Evolutionary conservation across 2,888 invertebrate genomes (phyloP).

Genomic region (Craniophora ligustri): DNA sequence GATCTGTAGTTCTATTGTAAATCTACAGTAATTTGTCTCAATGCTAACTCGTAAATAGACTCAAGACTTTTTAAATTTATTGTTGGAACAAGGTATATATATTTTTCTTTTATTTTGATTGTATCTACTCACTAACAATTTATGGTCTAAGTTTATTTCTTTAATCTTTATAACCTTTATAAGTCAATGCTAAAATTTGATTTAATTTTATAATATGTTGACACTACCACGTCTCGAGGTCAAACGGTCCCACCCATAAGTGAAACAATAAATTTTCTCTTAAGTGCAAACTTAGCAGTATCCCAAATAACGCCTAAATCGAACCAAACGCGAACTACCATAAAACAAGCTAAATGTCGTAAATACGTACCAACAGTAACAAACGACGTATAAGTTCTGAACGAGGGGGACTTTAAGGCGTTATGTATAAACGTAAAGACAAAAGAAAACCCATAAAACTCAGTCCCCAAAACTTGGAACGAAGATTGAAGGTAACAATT

Average conservation of each 20-base stretch:
- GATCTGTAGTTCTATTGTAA: too few species aligned
- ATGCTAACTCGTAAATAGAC: too few species aligned
- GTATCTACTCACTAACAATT: too few species aligned
- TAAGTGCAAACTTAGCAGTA: not conserved
- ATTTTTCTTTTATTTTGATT: too few species aligned
- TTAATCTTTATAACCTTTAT: too few species aligned
- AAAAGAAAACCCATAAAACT: slow-evolving; percentile 55
- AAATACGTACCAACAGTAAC: slow-evolving; percentile 52
- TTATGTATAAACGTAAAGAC: slow-evolving; percentile 45
- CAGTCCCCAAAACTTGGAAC: slow-evolving; percentile 32
- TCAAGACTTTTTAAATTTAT: too few species aligned
- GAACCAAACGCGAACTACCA: slow-evolving; percentile 36
- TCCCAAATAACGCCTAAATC: slow-evolving; percentile 14
- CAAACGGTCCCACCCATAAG: not conserved
- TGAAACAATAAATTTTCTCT: not conserved
- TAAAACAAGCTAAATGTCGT: slow-evolving; percentile 39
- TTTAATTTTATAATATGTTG: too few species aligned
- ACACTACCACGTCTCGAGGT: not conserved
- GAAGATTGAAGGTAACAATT: slow-evolving; percentile 55
- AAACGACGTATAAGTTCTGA: slow-evolving; percentile 43
- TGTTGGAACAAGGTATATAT: too few species aligned
- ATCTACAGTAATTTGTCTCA: too few species aligned
- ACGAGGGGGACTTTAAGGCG: slow-evolving; percentile 34
- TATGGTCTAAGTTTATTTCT: too few species aligned
- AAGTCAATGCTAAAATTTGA: too few species aligned